Base-by-base conservation (phyloP, 1,140 invertebrate species). In the Plodia interpunctella region DNA sequence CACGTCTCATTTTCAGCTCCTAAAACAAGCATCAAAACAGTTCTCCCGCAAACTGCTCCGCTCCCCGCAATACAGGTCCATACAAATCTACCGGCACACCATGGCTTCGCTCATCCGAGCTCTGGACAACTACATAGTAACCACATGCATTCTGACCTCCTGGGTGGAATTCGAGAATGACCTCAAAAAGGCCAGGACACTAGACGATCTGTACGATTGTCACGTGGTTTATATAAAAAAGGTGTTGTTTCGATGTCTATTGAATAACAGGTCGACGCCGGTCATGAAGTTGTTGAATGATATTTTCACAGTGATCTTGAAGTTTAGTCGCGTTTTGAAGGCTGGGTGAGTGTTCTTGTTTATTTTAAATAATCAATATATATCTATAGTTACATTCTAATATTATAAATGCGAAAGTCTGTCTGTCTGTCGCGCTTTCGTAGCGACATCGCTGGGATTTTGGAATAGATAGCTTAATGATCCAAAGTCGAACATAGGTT, bases 91-190 rank as follows among this genome's bases (percentile, higher is more conserved):
- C 62, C 89, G 94, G 2, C 93, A 95, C 70, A 91, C 94, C 18
- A 94, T 96, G 92, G 92, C 92, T 49, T 94, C 95, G 53, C 92
- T 95, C 68, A 91, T 95, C 58, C 91, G 93, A 56, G 92, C 94
- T 0, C 72, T 95, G 9, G 93, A 95, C 67, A 94, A 93, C 78
- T 94, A 95, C 75, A 88, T 95, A 44, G 93, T 93, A 0, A 93
- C 93, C 4, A 94, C 92, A 53, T 94, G 94, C 5, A 85, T 95
- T 4, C 91, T 94, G 44, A 90, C 91, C 0, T 94, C 93, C 17
- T 96, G 94, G 94, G 90, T 90, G 2, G 90, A 92, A 49, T 94
- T 95, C 56, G 92, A 94, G 71, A 92, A 92, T 53, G 92, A 93
- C 70, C 73, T 95, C 8, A 84, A 91, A 63, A 88, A 90, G 44